Conservation (phyloP, 2,888 invertebrate species). For the Eledone cirrhosa region DNA sequence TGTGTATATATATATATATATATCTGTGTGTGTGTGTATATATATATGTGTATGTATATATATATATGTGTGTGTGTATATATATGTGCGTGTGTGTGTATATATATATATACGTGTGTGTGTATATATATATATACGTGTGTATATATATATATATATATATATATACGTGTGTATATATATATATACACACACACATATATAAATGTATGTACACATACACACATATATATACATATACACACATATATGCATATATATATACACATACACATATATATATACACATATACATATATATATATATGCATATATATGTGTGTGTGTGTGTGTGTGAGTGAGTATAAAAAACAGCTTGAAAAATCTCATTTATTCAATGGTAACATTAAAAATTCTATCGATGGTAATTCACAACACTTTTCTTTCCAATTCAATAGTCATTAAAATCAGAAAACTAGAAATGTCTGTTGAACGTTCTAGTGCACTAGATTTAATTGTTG, state of each 20-base stretch:
- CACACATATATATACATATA: not conserved
- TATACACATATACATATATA: not conserved
- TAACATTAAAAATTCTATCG: no score
- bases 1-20: no score
- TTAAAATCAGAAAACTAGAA: no score
- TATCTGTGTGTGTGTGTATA: no score
- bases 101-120: conserved; percentile 6
- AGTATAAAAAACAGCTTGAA: not conserved
- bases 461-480: no score
- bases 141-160: conserved; percentile 1
- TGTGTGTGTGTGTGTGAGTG: not conserved
- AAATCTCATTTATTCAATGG: not conserved
- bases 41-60: no score
- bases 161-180: not conserved
- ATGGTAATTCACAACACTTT: no score
- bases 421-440: no score
- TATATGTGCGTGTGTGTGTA: not conserved
- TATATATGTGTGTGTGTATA: no score
- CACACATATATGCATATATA: not conserved
- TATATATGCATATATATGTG: not conserved
- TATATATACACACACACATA: not conserved
- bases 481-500: no score
- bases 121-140: not conserved
- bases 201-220: not conserved
- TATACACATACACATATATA: not conserved